Evolutionary conservation across 2,888 invertebrate species (phyloP), one percentile per base, ranked within the genome.

Genomic region (Chaitophorus viminalis): DNA sequence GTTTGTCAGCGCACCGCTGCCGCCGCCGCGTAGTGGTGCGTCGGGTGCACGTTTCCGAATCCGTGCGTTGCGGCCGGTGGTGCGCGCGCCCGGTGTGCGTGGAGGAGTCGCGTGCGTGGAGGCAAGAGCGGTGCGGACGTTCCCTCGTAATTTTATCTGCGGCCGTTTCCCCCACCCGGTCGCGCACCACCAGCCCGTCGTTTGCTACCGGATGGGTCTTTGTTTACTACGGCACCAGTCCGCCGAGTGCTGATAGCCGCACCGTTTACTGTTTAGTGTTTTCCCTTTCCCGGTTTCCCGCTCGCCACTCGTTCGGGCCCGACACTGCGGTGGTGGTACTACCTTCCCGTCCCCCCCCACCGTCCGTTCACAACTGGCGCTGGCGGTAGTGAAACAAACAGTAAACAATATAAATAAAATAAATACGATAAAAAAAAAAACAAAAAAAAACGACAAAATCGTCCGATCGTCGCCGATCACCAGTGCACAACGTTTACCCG

Each of bases 91-190:
- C 29, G 31, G n/a, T 33, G 17, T 33, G n/a, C n/a, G n/a, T n/a
- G n/a, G n/a, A n/a, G 72, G 33, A 6, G 17, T n/a, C 31, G 11
- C 70, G n/a, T n/a, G n/a, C 72, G 17, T 21, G 72, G 33, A 5
- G 17, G 14, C 52, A 4, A 9, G 8, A 46, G 46, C 29, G 76
- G 1, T 21, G 78, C 46, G 82, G 70, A 31, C 52, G 82, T 82
- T 82, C 70, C 82, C 70, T 68, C 65, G 81, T 81, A 68, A 81
- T 81, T 81, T 81, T 68, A 68, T 68, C 68, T 33, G 65, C 81
- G 29, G 68, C 81, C 4, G 36, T 21, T 21, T 14, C 29, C 21
- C 65, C 39, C n/a, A 29, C 52, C 5, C 46, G 1, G 5, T 46
- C 33, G 31, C 33, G 6, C 60, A 25, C 4, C 60, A 21, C 8